phyloP scores from a whole-genome alignment of 2,888 invertebrate species.

The Aricia artaxerxes region DNA sequence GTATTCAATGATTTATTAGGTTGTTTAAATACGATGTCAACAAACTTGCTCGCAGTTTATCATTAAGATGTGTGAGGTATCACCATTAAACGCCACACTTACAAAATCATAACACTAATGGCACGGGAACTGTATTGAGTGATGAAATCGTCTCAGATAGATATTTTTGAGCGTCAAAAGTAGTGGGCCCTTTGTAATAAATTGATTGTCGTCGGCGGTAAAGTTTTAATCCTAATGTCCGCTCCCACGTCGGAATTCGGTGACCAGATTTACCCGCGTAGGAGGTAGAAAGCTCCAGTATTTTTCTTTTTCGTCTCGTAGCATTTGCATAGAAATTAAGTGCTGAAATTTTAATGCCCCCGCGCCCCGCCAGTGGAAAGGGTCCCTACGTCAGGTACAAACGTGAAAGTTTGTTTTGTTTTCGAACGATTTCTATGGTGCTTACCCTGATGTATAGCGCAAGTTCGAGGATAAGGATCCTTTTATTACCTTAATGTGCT shows the following conservation, averaged over 20 bases:
- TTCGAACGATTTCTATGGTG: constrained; percentile 42
- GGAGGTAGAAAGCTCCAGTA: constrained; percentile 8
- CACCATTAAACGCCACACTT: neutral
- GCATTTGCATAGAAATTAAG: constrained; percentile 20
- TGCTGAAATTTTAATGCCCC: constrained; percentile 19
- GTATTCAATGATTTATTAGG: too few relatives aligned
- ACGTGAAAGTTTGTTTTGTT: constrained; percentile 43
- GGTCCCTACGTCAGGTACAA: constrained; percentile 29
- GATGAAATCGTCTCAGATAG: constrained; percentile 2
- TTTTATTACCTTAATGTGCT: constrained; percentile 41
- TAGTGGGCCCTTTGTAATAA: constrained; percentile 6
- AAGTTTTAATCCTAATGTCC: constrained; percentile 3
- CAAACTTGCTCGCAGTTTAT: constrained; percentile 24
- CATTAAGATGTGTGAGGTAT: neutral
- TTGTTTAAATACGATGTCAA: too few relatives aligned
- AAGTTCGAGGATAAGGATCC: constrained; percentile 41
- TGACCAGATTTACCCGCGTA: constrained; percentile 9
- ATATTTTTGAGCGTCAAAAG: neutral
- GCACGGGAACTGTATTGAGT: neutral
- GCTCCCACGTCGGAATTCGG: neutral
- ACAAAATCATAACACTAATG: neutral
- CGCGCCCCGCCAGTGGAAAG: neutral
- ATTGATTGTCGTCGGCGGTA: constrained; percentile 9
- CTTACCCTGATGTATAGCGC: constrained; percentile 42
- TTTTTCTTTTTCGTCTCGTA: constrained; percentile 3